Evolutionary conservation across 2,888 invertebrate genomes (phyloP).

Genomic region (Philereme vetulata): DNA sequence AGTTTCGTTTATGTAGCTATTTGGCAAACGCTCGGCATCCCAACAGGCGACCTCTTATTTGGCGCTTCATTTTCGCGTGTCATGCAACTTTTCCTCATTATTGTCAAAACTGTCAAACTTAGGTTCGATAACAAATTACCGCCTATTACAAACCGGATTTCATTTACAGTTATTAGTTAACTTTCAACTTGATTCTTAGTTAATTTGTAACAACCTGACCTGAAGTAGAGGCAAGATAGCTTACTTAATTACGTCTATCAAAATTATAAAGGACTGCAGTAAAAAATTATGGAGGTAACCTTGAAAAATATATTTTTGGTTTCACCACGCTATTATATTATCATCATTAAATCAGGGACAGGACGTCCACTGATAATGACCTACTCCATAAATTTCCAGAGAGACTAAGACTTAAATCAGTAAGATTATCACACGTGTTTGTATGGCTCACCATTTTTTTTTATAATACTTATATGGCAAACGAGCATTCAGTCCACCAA

Average conservation of each 20-base stretch:
- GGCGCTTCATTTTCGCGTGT: slow-evolving; percentile 50
- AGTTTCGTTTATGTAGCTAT: slow-evolving; percentile 15
- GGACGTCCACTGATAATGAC: too few relatives aligned
- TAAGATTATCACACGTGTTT: too few relatives aligned
- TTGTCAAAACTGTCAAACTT: slow-evolving; percentile 53
- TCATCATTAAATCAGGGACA: too few relatives aligned
- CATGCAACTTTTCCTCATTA: slow-evolving; percentile 58
- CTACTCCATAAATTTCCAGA: too few relatives aligned
- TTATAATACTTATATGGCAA: too few relatives aligned
- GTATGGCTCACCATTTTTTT: too few relatives aligned
- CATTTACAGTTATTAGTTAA: slow-evolving; percentile 40
- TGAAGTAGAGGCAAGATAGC: slow-evolving; percentile 10
- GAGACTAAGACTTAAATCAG: too few relatives aligned
- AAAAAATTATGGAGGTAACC: too few relatives aligned
- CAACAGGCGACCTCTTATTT: slow-evolving; percentile 33
- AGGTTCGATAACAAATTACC: slow-evolving; percentile 53
- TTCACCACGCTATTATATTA: too few relatives aligned
- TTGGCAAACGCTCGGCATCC: slow-evolving; percentile 30
- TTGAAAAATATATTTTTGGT: too few relatives aligned
- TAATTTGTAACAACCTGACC: slow-evolving; percentile 20
- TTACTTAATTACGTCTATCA: not conserved
- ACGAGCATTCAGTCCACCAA: too few relatives aligned
- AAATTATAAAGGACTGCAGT: too few relatives aligned
- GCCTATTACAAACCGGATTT: slow-evolving; percentile 50
- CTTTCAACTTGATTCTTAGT: slow-evolving; percentile 29